Evolutionary conservation across 2,888 invertebrate genomes (phyloP), one percentile per base, ranked within the genome.

Genomic region (Pyralis farinalis): DNA sequence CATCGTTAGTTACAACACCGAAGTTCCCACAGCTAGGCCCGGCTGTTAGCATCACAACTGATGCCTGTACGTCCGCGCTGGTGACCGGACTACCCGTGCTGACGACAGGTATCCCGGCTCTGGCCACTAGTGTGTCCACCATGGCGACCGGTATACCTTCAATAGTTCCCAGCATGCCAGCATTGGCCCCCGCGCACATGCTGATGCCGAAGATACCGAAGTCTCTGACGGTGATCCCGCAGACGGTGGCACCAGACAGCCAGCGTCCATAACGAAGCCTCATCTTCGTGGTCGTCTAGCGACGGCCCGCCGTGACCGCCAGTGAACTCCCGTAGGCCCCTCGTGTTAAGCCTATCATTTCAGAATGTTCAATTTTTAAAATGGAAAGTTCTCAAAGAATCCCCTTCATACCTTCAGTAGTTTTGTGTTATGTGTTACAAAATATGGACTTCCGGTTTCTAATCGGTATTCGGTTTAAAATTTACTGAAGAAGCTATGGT

Each of bases 131-230:
- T 30, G 3, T 10, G 37, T 61, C 76, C 0, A 10, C 30, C 10
- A n/a, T 9, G 30, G 11, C 30, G 8, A 30, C 30, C 0, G 30
- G 10, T 30, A 1, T 10, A 36, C 61, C 76, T 0, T 7, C 30
- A 10, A n/a, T 9, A 10, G 11, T 70, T 0, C 63, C 73, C 0
- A 62, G 52, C 29, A 25, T 63, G 6, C 66, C 75, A 0, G 38
- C 74, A 1, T 69, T 86, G 53, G 55, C 78, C 52, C 54, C 79
- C 0, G 68, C 63, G 12, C 71, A 74, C 41, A 65, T 82, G 69
- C 80, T 92, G 39, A 83, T 95, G 86, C 94, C 95, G 35, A 94
- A 94, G 77, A 94, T 95, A 67, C 96, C 96, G 20, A 95, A 94
- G 71, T 94, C 94, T 1, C 72, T 96, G 53, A 95, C 95, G 0